A percentile compares a stretch with the other conserved stretches of the same genome.
These are phyloP conservation scores for Uropsilus gracilis DNA, from an alignment of 2,113 vertebrate genomes.

Conservation along the genomic window DNA sequence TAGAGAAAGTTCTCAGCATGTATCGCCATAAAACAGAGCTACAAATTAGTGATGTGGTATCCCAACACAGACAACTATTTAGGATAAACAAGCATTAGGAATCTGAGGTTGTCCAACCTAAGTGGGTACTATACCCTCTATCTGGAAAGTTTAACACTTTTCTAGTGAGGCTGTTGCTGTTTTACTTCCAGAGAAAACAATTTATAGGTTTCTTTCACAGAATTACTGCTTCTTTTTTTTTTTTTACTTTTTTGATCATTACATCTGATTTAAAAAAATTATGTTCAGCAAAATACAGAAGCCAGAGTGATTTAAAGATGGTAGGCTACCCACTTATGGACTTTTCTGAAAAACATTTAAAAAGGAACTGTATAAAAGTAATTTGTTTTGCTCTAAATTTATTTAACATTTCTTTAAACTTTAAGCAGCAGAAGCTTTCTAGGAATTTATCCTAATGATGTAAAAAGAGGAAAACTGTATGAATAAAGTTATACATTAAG, in stretches of 20 bases:
- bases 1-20: neutral
- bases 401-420: neutral
- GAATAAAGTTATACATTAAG: neutral
- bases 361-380: neutral
- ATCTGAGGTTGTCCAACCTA: neutral
- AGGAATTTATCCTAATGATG: slow-evolving; percentile 27
- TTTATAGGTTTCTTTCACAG: neutral
- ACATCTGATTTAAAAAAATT: neutral
- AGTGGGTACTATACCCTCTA: neutral
- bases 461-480: neutral
- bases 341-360: neutral
- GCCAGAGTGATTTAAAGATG: neutral
- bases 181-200: neutral
- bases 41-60: neutral
- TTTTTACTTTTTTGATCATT: slow-evolving; percentile 19
- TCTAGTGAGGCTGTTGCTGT: neutral
- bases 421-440: neutral
- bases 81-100: too few species aligned
- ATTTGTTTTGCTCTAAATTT: slow-evolving; percentile 2
- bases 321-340: neutral
- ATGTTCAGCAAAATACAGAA: slow-evolving; percentile 5
- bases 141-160: neutral
- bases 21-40: neutral
- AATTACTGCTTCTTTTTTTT: neutral
- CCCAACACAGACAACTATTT: neutral